Base-by-base conservation (phyloP, 2,797 vertebrate species). In the Mormyrops attenuatus region DNA sequence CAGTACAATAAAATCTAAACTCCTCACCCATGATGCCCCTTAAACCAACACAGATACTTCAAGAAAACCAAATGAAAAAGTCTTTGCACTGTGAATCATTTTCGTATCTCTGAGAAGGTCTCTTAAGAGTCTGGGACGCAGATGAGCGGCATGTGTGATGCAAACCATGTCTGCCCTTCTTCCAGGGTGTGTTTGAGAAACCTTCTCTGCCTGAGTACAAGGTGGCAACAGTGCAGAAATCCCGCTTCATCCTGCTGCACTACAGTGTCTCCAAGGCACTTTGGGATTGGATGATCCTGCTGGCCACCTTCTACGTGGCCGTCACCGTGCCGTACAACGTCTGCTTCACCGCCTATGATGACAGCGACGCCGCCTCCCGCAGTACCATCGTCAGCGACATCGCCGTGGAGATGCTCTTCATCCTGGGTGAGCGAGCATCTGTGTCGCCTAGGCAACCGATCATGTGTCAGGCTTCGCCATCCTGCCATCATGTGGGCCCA, bases 361-460 rank as follows among this genome's bases (percentile, higher is more conserved):
- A 97, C 90, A 96, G 93, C 5, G 95, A 94, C 85, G 94, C 96
- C 0, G 94, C 97, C 0, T 96, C 96, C 2, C 96, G 96, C 55
- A 97, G 96, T 93, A 98, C 97, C 47, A 97, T 98, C 0, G 97
- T 96, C 95, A 98, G 97, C 0, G 98, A 99, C 94, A 97, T 99
- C 0, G 97, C 94, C 0, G 98, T 99, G 93, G 98, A 99, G 95
- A 97, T 99, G 96, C 97, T 99, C 92, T 99, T 99, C 95, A 99
- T 99, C 89, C 94, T 98, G 3, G 98, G 98, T 99, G 94, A 92
- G 96, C 91, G 52, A 50, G 3, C 57, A 1, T 87, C 89, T 38
- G 85, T 17, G 53, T 87, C 26, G 5, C 85, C 85, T 17, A 38
- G 85, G 50, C 85, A 60, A 57, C 85, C 5, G 9, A 0, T 11